Percentiles rank a stretch among this genome's conserved stretches.
phyloP scores from a whole-genome alignment of 1,140 invertebrate genomes.

The Tetranychus cinnabarinus region DNA sequence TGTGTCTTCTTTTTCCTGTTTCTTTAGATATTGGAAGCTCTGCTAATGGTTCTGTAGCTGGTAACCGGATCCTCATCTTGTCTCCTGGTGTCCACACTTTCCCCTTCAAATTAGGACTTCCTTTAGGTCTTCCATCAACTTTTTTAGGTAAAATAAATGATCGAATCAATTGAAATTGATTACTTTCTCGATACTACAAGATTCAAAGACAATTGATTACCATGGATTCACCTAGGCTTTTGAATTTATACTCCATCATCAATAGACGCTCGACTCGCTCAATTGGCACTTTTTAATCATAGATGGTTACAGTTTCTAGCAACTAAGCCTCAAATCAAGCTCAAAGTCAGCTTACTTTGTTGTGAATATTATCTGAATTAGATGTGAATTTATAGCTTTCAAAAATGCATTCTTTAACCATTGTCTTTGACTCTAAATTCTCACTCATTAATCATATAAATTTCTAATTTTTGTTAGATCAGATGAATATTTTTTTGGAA shows the following conservation, averaged over 20 bases:
- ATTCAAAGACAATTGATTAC: neutral
- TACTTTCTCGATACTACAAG: too few species aligned
- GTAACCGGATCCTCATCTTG: constrained; percentile 27
- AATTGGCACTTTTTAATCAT: too few species aligned
- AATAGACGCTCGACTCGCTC: too few species aligned
- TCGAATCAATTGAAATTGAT: too few species aligned
- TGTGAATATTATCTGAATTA: too few species aligned
- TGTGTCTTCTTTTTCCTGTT: neutral
- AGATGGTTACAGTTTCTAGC: too few species aligned
- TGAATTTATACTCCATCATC: neutral
- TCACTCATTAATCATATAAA: neutral
- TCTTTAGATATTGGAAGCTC: constrained; percentile 5
- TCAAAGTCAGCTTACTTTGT: too few species aligned
- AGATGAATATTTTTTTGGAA: too few species aligned
- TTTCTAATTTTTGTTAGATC: neutral
- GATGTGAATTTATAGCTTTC: too few species aligned
- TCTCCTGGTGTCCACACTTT: constrained; percentile 85
- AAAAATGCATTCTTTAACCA: too few species aligned
- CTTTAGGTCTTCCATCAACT: constrained; percentile 66
- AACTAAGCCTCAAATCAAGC: too few species aligned
- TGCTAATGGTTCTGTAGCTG: neutral
- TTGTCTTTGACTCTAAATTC: neutral
- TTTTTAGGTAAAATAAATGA: constrained; percentile 37
- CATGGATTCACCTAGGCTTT: neutral
- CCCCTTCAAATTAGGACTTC: constrained; percentile 73